These are phyloP conservation scores for Agonopterix alstromeriana DNA, from an alignment of 2,888 invertebrate species.

Conservation along the genomic window DNA sequence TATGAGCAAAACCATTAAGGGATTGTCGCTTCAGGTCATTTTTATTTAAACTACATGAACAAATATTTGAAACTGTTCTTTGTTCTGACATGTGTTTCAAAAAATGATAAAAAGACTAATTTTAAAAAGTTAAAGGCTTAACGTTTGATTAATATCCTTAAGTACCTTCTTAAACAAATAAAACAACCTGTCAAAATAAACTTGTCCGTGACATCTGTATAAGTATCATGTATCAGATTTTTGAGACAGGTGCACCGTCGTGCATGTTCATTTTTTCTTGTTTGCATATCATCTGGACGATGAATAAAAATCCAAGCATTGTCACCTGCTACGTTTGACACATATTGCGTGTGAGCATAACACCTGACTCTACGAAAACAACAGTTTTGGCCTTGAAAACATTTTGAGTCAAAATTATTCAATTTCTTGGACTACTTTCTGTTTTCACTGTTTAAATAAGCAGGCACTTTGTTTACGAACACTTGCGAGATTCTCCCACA, in stretches of 20 bases:
- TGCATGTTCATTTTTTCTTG: slow-evolving; percentile 29
- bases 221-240: slow-evolving; percentile 37
- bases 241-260: slow-evolving; percentile 42
- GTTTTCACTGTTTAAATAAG: too few relatives aligned
- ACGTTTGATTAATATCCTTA: slow-evolving; percentile 5
- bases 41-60: slow-evolving; percentile 22
- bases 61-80: slow-evolving; percentile 2
- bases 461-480: slow-evolving; percentile 5
- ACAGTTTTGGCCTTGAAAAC: slow-evolving; percentile 4
- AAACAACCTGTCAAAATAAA: slow-evolving; percentile 23
- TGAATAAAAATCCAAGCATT: slow-evolving; percentile 31
- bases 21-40: slow-evolving; percentile 60
- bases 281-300: slow-evolving; percentile 53
- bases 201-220: slow-evolving; percentile 32
- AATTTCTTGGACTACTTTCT: too few relatives aligned
- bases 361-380: slow-evolving; percentile 17
- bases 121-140: slow-evolving; percentile 14
- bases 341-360: slow-evolving; percentile 22
- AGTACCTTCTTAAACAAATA: slow-evolving; percentile 4
- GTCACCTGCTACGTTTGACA: slow-evolving; percentile 37
- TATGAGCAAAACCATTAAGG: slow-evolving; percentile 65
- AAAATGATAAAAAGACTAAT: slow-evolving; percentile 13
- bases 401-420: too few relatives aligned
- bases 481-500: slow-evolving; percentile 33
- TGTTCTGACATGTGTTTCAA: not conserved